These are phyloP conservation scores for Diorhabda elongata DNA, from an alignment of 1,140 invertebrate genomes.

Conservation along the genomic window DNA sequence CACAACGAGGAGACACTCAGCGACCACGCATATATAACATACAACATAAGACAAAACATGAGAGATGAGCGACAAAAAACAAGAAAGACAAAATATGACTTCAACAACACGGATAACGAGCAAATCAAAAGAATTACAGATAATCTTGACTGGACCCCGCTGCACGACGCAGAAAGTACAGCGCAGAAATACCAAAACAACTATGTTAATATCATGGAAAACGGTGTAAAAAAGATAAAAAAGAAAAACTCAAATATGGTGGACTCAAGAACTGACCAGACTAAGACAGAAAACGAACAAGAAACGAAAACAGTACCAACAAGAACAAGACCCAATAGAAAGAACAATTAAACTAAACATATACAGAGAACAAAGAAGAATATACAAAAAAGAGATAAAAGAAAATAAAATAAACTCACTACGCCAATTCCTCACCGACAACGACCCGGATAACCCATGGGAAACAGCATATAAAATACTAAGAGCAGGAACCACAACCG, in stretches of 20 bases:
- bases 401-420: not conserved
- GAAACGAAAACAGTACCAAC: not conserved
- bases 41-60: not conserved
- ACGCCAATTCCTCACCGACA: no score
- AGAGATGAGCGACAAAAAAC: not conserved
- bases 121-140: not conserved
- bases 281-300: not conserved
- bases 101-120: not conserved
- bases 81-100: not conserved
- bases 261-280: not conserved
- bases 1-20: conserved; percentile 11
- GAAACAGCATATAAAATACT: not conserved
- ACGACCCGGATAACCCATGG: no score
- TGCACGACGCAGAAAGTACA: not conserved
- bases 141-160: not conserved
- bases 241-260: not conserved
- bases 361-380: conserved; percentile 4
- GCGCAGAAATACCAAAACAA: not conserved
- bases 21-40: conserved; percentile 10
- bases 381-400: conserved; percentile 4
- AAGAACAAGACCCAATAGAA: not conserved
- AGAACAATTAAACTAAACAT: not conserved
- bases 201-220: not conserved
- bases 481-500: not conserved
- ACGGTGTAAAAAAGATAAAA: not conserved